phyloP scores from a whole-genome alignment of 2,113 vertebrate species.

The Ciconia boyciana region DNA sequence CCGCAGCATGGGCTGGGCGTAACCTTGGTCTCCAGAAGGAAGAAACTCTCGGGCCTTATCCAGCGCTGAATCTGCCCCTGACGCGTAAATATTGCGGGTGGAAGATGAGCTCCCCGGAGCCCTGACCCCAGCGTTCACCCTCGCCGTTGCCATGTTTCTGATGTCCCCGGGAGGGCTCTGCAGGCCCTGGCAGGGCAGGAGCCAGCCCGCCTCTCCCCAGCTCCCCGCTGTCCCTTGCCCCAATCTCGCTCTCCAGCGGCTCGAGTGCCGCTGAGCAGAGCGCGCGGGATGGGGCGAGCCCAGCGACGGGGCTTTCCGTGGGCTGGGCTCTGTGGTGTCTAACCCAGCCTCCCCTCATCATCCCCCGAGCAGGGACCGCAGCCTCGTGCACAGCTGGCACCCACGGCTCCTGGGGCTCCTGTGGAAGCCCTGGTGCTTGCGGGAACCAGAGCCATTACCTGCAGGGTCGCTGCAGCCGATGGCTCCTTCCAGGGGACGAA shows the following conservation, averaged over 20 bases:
- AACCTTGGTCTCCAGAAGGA: not conserved
- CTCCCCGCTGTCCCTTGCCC: not conserved
- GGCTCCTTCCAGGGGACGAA: not conserved
- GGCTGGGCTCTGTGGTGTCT: not conserved
- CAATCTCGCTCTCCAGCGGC: no score
- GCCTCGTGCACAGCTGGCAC: not conserved
- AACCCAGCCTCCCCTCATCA: not conserved
- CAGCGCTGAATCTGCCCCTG: not conserved
- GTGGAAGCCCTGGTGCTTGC: not conserved
- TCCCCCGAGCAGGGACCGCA: not conserved
- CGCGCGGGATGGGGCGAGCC: rapidly evolving
- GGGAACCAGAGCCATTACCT: rapidly evolving
- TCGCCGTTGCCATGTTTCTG: rapidly evolving
- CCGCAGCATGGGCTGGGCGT: not conserved
- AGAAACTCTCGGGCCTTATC: not conserved
- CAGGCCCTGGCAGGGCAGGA: not conserved
- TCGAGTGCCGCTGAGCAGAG: not conserved
- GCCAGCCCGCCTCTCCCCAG: not conserved
- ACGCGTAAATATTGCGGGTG: rapidly evolving
- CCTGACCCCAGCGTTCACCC: not conserved
- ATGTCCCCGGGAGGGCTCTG: not conserved
- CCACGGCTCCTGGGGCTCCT: rapidly evolving
- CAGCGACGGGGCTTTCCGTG: rapidly evolving
- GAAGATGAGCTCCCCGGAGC: not conserved
- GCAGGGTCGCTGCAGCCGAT: not conserved